phyloP scores from a whole-genome alignment of 2,888 invertebrate genomes.

The Diarsia dahlii region DNA sequence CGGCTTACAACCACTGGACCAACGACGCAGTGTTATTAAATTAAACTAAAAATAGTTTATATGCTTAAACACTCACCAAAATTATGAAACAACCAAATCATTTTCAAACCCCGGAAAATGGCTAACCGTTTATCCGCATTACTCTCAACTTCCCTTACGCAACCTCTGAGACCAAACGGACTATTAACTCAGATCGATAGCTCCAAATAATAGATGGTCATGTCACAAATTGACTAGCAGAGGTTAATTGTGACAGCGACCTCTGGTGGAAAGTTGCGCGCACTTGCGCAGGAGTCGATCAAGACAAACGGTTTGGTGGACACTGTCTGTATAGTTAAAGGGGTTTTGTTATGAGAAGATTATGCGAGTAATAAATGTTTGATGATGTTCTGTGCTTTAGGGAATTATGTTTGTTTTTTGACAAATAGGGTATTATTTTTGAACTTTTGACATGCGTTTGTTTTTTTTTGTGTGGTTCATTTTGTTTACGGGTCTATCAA shows the following conservation, averaged over 20 bases:
- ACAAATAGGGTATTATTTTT: slow-evolving; percentile 1
- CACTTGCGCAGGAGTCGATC: slow-evolving; percentile 70
- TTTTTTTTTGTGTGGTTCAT: not conserved
- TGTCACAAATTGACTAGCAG: slow-evolving; percentile 72
- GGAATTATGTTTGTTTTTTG: not conserved
- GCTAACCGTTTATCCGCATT: slow-evolving; percentile 13
- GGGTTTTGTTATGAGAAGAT: slow-evolving; percentile 30
- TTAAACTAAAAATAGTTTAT: no score
- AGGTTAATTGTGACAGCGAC: slow-evolving; percentile 69
- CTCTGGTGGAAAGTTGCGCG: slow-evolving; percentile 70
- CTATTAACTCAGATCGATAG: slow-evolving; percentile 62
- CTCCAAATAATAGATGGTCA: slow-evolving; percentile 66
- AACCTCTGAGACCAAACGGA: slow-evolving; percentile 26
- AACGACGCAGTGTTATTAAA: no score
- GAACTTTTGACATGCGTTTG: not conserved
- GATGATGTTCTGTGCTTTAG: slow-evolving; percentile 7
- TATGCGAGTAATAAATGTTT: slow-evolving; percentile 10
- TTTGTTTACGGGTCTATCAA: not conserved
- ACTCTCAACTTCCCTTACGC: slow-evolving; percentile 19
- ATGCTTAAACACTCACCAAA: no score
- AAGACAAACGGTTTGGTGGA: slow-evolving; percentile 58
- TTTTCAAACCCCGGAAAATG: not conserved
- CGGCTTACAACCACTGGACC: not conserved
- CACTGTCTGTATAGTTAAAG: slow-evolving; percentile 20
- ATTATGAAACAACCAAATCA: not conserved